phyloP scores from a whole-genome alignment of 2,797 vertebrate genomes.

The Lepus oiostolus region DNA sequence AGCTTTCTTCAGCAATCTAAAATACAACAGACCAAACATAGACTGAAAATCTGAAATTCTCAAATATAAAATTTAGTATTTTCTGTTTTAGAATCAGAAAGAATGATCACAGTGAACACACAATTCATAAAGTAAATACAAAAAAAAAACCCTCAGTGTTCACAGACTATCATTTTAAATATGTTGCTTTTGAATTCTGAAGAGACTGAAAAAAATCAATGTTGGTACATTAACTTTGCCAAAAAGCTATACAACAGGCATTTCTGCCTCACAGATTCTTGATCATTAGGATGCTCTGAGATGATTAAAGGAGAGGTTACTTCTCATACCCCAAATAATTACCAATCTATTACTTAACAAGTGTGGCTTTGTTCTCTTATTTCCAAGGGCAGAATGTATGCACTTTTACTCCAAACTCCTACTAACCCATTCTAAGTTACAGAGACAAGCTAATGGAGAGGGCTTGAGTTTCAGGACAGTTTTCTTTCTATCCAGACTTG shows the following conservation, averaged over 20 bases:
- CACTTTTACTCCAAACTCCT: slow-evolving; percentile 23
- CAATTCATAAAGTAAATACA: background rate
- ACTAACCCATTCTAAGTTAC: background rate
- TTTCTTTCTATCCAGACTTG: background rate
- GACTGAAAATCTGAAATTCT: background rate
- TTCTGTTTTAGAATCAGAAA: slow-evolving; percentile 43
- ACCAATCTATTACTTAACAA: slow-evolving; percentile 31
- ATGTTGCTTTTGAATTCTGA: slow-evolving; percentile 69
- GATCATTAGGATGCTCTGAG: slow-evolving; percentile 60
- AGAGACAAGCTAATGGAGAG: background rate
- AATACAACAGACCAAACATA: slow-evolving; percentile 24
- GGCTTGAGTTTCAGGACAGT: background rate
- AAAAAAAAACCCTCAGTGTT: slow-evolving; percentile 39
- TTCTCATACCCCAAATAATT: slow-evolving; percentile 61
- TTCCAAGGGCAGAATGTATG: background rate
- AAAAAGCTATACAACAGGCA: slow-evolving; percentile 76
- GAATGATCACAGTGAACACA: slow-evolving; percentile 45
- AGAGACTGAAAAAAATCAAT: slow-evolving; percentile 70
- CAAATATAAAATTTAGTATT: slow-evolving; percentile 34
- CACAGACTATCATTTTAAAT: slow-evolving; percentile 66
- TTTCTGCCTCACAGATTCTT: slow-evolving; percentile 71
- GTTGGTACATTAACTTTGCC: slow-evolving; percentile 73
- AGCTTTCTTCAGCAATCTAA: slow-evolving; percentile 38
- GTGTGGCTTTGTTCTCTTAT: slow-evolving; percentile 35
- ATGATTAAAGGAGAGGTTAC: slow-evolving; percentile 67